These are phyloP conservation scores for Saccostrea echinata DNA, from an alignment of 1,140 invertebrate genomes.

Conservation along the genomic window DNA sequence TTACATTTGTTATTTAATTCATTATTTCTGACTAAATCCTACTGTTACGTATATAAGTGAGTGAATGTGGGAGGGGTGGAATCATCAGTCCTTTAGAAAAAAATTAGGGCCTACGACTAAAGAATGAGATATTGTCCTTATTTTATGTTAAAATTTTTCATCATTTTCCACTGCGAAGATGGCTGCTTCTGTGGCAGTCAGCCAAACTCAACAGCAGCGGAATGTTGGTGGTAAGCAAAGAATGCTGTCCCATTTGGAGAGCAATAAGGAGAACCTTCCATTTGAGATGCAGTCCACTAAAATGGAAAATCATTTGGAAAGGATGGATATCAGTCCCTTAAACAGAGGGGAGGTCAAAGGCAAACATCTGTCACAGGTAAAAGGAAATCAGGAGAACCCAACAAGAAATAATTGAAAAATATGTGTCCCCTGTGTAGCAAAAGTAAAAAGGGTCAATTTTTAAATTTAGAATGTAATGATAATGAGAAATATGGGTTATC, in stretches of 20 bases:
- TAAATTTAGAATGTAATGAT: no score
- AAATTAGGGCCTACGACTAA: no score
- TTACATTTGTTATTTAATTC: no score
- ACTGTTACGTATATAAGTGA: no score
- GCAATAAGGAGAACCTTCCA: not conserved
- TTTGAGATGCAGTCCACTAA: not conserved
- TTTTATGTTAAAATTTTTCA: no score
- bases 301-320: conserved; percentile 17
- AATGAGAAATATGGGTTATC: no score
- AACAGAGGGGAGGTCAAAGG: not conserved
- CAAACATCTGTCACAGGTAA: not conserved
- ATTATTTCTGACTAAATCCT: no score
- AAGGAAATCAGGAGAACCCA: not conserved
- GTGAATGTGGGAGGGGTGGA: no score
- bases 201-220: not conserved
- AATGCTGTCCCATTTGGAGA: not conserved
- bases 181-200: not conserved
- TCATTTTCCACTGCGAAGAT: not conserved
- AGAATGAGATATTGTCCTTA: no score
- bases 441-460: no score
- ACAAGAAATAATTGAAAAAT: not conserved
- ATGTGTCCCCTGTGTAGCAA: no score
- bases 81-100: no score
- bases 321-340: conserved; percentile 6
- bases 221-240: not conserved